Evolutionary conservation across 2,888 invertebrate genomes (phyloP).

Genomic region (Meiosimyza platycephala): DNA sequence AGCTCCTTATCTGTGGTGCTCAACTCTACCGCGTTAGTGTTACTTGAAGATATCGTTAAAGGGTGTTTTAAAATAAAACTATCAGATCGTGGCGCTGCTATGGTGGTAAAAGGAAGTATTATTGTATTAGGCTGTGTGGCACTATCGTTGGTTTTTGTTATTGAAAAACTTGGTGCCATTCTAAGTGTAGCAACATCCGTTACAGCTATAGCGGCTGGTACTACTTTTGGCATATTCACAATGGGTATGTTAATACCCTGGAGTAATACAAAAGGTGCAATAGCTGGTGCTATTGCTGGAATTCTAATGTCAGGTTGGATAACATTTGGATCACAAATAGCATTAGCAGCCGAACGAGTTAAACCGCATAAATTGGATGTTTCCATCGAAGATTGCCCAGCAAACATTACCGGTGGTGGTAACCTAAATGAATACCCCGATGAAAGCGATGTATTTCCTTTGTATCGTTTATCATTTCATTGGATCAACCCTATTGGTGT

Average conservation of each 20-base stretch:
- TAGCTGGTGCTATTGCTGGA: conserved; percentile 73
- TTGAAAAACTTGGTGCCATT: conserved; percentile 83
- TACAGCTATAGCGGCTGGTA: conserved; percentile 86
- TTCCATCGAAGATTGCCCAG: conserved; percentile 67
- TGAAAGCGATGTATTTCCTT: conserved; percentile 74
- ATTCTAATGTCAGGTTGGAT: conserved; percentile 73
- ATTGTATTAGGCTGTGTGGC: conserved; percentile 75
- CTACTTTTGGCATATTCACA: conserved; percentile 85
- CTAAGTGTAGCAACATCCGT: conserved; percentile 80
- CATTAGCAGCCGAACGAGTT: conserved; percentile 72
- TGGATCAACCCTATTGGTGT: conserved; percentile 85
- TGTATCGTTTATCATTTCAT: conserved; percentile 83
- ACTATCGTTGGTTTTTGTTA: conserved; percentile 75
- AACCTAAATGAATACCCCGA: conserved; percentile 53
- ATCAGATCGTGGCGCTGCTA: conserved; percentile 72
- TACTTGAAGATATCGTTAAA: conserved; percentile 84
- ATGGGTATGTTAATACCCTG: conserved; percentile 86
- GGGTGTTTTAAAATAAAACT: conserved; percentile 75
- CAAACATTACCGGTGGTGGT: conserved; percentile 46
- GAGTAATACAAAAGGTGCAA: conserved; percentile 77
- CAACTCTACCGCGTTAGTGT: conserved; percentile 87
- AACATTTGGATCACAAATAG: conserved; percentile 77
- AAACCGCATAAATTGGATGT: conserved; percentile 71
- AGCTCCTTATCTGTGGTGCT: conserved; percentile 90
- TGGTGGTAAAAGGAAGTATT: conserved; percentile 75